Conservation (phyloP, 23 tunicate species). For the Halocynthia aurantium region DNA sequence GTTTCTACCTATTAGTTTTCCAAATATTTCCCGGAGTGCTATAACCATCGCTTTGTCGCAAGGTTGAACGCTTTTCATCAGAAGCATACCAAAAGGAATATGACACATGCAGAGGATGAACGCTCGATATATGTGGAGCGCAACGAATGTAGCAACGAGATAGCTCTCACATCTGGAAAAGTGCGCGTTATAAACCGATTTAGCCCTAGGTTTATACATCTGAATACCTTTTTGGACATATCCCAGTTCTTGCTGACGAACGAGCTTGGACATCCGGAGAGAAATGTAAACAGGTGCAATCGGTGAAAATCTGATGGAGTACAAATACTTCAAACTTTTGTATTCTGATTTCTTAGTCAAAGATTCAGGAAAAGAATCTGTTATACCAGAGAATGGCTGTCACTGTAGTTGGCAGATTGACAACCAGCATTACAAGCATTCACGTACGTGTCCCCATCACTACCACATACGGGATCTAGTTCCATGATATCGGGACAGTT, state of each 20-base stretch:
- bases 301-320: too few relatives aligned
- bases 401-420: background rate
- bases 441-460: constrained; percentile 24
- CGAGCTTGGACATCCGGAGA: too few relatives aligned
- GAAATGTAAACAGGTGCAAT: too few relatives aligned
- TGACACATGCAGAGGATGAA: constrained; percentile 23
- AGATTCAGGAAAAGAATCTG: too few relatives aligned
- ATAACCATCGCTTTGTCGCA: constrained; percentile 36
- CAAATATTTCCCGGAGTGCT: constrained; percentile 28
- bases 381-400: too few relatives aligned
- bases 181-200: too few relatives aligned
- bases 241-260: too few relatives aligned
- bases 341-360: too few relatives aligned
- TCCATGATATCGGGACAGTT: background rate
- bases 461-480: constrained; percentile 34
- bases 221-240: too few relatives aligned
- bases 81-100: constrained; percentile 25
- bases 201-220: too few relatives aligned
- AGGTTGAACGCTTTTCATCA: constrained; percentile 30
- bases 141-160: constrained; percentile 10
- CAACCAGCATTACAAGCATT: constrained; percentile 37
- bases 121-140: constrained; percentile 9
- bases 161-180: constrained; percentile 16
- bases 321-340: too few relatives aligned
- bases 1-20: constrained; percentile 14